A percentile compares a stretch with the other conserved stretches of the same genome.
Conservation (phyloP, 2,888 invertebrate genomes). For the Pachydiplax longipennis region DNA sequence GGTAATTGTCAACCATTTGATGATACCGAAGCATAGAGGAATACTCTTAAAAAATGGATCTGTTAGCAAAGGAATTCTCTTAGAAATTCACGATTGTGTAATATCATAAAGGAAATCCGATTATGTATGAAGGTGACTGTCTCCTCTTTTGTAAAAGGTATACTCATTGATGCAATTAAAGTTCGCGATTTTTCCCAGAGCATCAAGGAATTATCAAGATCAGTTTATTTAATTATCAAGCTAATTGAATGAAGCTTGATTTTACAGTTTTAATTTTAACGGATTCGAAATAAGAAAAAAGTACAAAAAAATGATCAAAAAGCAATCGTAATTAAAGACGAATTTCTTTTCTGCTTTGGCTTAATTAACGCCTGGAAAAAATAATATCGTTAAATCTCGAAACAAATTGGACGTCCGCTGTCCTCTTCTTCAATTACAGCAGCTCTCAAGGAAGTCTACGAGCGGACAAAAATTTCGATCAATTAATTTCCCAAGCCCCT, state of each 20-base stretch:
- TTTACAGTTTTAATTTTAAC: background rate
- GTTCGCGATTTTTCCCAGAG: background rate
- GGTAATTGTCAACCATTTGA: too few relatives aligned
- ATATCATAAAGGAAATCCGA: too few relatives aligned
- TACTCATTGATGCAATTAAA: too few relatives aligned
- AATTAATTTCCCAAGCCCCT: background rate
- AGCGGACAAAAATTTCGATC: background rate
- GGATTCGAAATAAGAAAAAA: background rate
- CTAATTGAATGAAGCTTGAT: background rate
- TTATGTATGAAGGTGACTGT: too few relatives aligned
- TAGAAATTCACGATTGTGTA: too few relatives aligned
- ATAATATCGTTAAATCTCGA: background rate
- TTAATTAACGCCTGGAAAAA: background rate
- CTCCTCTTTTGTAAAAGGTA: too few relatives aligned
- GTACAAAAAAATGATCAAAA: background rate
- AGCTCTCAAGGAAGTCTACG: background rate
- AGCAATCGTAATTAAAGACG: background rate
- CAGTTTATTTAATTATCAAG: background rate
- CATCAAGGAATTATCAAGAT: background rate
- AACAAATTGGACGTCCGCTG: background rate
- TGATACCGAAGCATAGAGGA: too few relatives aligned
- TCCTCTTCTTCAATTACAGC: background rate
- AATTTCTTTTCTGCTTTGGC: background rate
- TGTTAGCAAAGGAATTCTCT: too few relatives aligned
- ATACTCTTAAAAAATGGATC: too few relatives aligned